Evolutionary conservation across 2,113 vertebrate species (phyloP), one percentile per base, ranked within the genome.

Genomic region (Pionites leucogaster): DNA sequence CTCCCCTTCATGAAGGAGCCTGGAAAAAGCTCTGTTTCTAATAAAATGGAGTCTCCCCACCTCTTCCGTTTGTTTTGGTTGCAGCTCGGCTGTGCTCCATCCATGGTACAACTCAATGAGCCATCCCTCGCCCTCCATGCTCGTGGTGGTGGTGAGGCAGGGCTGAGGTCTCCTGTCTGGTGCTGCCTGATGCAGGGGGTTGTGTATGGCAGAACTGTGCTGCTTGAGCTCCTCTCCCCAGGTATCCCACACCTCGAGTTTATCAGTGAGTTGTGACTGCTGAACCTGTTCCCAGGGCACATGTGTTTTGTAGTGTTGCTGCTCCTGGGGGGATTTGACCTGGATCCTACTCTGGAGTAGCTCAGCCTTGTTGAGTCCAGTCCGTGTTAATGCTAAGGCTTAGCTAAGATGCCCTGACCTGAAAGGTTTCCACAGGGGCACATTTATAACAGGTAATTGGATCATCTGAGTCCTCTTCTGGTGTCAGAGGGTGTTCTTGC

Each of bases 151-250:
- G 33, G 53, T 6, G 11, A 3, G 27, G 28, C 53, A 62, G 89
- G 49, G 46, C 68, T 55, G 94, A 81, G 57, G 50, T 93, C 59
- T 84, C 50, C 47, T 7, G 16, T 44, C 25, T 9, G 15, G 9
- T 18, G 70, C 13, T 2, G 13, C 6, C 47, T 2, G 11, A 1
- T 11, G 22, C 19, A 2, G 47, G 52, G 68, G 8, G 62, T 15
- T 1, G 7, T 17, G 1, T 4, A 0, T 4, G 31, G 19, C 33
- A 7, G 33, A 39, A 7, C 83, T 0, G 1, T 42, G 13, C 70
- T 4, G 28, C 57, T 62, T 1, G 1, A 19, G 17, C 17, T 31
- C 10, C 60, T 19, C 41, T 35, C 19, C 16, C 22, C 37, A 0
- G 33, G 17, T 62, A 59, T 49, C 62, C 24, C 23, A 0, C 1